phyloP scores from a whole-genome alignment of 2,113 vertebrate genomes.

The Xyliphius kryptos region DNA sequence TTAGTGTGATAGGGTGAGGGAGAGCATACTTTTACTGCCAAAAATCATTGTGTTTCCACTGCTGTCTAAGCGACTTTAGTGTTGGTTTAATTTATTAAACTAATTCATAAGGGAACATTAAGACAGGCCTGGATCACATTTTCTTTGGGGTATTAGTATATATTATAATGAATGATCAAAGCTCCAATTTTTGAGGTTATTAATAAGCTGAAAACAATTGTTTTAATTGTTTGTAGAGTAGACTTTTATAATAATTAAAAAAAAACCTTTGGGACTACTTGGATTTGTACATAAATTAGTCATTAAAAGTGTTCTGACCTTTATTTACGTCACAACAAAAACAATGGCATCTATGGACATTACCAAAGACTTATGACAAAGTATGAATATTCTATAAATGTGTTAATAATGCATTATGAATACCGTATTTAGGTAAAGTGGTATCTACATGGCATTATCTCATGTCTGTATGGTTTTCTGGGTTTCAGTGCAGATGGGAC shows the following conservation, averaged over 20 bases:
- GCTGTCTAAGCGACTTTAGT: neutral
- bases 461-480: neutral
- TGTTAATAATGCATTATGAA: no score
- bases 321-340: no score
- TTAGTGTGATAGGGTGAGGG: conserved; percentile 5
- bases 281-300: no score
- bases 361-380: no score
- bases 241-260: neutral
- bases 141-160: neutral
- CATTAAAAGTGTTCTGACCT: neutral
- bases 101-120: neutral
- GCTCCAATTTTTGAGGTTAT: neutral
- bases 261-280: no score
- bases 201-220: no score
- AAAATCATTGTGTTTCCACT: neutral
- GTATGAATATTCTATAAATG: no score
- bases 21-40: neutral
- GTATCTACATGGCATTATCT: neutral
- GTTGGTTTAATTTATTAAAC: conserved; percentile 1
- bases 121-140: neutral
- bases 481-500: conserved; percentile 67
- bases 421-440: no score
- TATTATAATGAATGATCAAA: neutral
- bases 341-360: no score
- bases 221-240: no score